Conservation (phyloP, 2,888 invertebrate species). For the Coelopa pilipes region DNA sequence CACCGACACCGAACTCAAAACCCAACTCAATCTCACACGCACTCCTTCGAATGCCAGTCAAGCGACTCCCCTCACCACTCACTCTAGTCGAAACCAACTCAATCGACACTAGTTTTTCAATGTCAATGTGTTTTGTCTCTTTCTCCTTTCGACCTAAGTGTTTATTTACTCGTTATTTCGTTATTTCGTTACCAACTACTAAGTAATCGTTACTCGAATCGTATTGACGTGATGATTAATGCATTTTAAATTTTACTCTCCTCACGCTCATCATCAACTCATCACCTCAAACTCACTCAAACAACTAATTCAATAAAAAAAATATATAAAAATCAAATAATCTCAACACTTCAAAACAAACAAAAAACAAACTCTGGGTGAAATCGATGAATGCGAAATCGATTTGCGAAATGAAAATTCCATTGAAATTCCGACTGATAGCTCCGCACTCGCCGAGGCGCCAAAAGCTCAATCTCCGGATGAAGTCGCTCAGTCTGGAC, state of each 20-base stretch:
- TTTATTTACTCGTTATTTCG: conserved; percentile 36
- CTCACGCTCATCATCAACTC: conserved; percentile 33
- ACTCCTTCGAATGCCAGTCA: not conserved
- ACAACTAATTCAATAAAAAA: conserved; percentile 39
- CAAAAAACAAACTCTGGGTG: conserved; percentile 1
- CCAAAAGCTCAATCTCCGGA: conserved; percentile 94
- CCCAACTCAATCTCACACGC: not conserved
- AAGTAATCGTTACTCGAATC: conserved; percentile 43
- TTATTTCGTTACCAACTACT: not conserved
- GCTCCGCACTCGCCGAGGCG: conserved; percentile 96
- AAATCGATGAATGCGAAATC: conserved; percentile 43
- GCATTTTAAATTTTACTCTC: conserved; percentile 42
- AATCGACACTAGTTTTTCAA: conserved; percentile 28
- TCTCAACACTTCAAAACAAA: conserved; percentile 39
- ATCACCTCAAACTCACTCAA: conserved; percentile 24
- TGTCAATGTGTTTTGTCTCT: conserved; percentile 35
- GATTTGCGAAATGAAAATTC: conserved; percentile 32
- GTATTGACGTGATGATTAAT: conserved; percentile 40
- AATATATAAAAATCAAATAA: conserved; percentile 37
- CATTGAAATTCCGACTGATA: conserved; percentile 65
- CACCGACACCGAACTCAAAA: not conserved
- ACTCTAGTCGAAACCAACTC: conserved; percentile 13
- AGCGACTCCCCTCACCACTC: conserved; percentile 11
- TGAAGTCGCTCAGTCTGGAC: conserved; percentile 97
- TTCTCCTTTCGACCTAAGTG: conserved; percentile 36